Evolutionary conservation across 1,140 invertebrate species (phyloP), one percentile per base, ranked within the genome.

Genomic region (Parasteatoda tepidariorum): DNA sequence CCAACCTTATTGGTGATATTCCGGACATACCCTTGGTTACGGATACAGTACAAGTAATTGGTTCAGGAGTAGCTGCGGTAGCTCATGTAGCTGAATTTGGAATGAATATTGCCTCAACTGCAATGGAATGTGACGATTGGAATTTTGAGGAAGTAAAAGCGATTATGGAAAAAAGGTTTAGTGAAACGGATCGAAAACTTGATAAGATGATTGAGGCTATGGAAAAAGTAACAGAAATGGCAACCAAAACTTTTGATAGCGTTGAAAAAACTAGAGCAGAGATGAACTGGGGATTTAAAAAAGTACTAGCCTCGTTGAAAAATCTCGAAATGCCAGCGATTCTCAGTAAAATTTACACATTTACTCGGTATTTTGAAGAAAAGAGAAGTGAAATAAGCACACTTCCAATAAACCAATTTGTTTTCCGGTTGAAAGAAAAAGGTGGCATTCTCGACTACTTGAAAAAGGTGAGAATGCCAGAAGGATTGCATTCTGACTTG

Each of bases 151-250:
- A 6, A 61, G 24, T 61, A 9, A 61, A 6, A 61, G 6, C 13
- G 24, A 6, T 61, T 11, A n/a, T n/a, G n/a, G n/a, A n/a, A n/a
- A n/a, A n/a, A n/a, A n/a, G n/a, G n/a, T n/a, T n/a, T n/a, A n/a
- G 9, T 66, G 31, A 66, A n/a, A 28, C 31, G 11, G 62, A 66
- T 28, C 26, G 62, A 66, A 66, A 66, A 7, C 62, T 66, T 33
- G 26, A 28, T n/a, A n/a, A n/a, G n/a, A n/a, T n/a, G n/a, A n/a
- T n/a, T 28, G n/a, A n/a, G n/a, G n/a, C n/a, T n/a, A n/a, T n/a
- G n/a, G n/a, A n/a, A n/a, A n/a, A n/a, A n/a, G n/a, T n/a, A n/a
- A n/a, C n/a, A n/a, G n/a, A n/a, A n/a, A n/a, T n/a, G n/a, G n/a
- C n/a, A n/a, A n/a, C n/a, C 9, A 31, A 28, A 15, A 28, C 31